phyloP scores from a whole-genome alignment of 2,113 vertebrate genomes.

The Sapajus apella region DNA sequence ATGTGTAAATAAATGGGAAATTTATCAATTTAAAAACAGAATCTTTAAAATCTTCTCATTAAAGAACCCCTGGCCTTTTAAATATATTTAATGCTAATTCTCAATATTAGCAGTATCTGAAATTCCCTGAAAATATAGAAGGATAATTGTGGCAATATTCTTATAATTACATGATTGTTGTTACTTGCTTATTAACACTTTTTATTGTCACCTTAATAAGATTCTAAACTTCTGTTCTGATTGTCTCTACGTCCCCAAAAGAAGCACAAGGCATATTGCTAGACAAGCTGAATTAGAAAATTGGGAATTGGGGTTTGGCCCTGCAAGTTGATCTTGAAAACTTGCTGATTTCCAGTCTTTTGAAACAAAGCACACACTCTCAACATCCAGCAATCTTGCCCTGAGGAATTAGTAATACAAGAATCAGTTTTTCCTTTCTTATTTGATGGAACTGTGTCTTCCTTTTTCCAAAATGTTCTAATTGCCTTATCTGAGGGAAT shows the following conservation, averaged over 20 bases:
- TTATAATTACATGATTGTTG: background rate
- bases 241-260: background rate
- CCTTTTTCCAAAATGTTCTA: background rate
- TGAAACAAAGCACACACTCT: background rate
- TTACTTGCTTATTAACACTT: background rate
- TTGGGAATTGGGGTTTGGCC: background rate
- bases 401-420: background rate
- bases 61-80: background rate
- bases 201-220: background rate
- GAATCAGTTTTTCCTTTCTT: background rate
- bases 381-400: background rate
- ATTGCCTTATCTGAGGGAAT: background rate
- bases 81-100: background rate
- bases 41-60: background rate
- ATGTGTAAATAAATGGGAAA: background rate
- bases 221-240: background rate
- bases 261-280: too few relatives aligned
- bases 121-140: background rate
- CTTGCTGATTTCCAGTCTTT: background rate
- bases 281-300: background rate
- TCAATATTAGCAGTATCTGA: background rate
- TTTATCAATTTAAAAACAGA: background rate
- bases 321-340: background rate
- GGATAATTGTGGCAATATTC: background rate
- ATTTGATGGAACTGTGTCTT: background rate